phyloP scores from a whole-genome alignment of 2,797 vertebrate genomes.

The Eurystomus glaucurus region DNA sequence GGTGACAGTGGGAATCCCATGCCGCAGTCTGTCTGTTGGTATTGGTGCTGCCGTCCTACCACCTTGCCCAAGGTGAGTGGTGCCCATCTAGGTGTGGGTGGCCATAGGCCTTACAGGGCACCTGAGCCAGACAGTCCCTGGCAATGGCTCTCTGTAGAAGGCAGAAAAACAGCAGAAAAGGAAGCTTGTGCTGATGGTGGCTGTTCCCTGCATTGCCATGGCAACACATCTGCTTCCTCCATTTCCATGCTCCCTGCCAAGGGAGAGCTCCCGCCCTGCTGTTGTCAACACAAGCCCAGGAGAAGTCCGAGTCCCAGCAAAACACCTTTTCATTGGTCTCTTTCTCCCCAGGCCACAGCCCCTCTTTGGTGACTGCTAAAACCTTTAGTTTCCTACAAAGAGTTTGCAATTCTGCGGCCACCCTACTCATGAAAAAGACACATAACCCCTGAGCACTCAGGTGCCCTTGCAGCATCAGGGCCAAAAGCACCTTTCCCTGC shows the following conservation, averaged over 20 bases:
- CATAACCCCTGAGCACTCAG: rapidly evolving
- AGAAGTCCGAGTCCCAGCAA: constrained; percentile 11
- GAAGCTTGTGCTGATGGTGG: background rate
- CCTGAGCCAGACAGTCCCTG: background rate
- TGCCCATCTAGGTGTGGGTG: rapidly evolving
- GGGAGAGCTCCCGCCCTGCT: background rate
- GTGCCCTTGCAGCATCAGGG: background rate
- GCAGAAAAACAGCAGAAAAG: background rate
- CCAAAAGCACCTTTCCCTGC: background rate
- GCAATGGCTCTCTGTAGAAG: rapidly evolving
- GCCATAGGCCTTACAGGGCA: background rate
- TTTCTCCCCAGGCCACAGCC: background rate
- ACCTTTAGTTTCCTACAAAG: background rate
- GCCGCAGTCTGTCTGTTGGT: background rate
- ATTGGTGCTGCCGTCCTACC: background rate
- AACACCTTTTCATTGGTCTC: background rate
- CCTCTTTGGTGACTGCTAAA: background rate
- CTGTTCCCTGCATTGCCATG: background rate
- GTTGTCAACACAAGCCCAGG: background rate
- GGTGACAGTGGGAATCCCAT: background rate
- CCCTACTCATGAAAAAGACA: background rate
- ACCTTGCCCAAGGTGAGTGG: background rate
- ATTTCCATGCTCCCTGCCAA: constrained; percentile 1
- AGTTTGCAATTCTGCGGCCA: background rate
- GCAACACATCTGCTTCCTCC: constrained; percentile 48